Evolutionary conservation across 1,140 invertebrate genomes (phyloP).

Genomic region (Tenebrio molitor): DNA sequence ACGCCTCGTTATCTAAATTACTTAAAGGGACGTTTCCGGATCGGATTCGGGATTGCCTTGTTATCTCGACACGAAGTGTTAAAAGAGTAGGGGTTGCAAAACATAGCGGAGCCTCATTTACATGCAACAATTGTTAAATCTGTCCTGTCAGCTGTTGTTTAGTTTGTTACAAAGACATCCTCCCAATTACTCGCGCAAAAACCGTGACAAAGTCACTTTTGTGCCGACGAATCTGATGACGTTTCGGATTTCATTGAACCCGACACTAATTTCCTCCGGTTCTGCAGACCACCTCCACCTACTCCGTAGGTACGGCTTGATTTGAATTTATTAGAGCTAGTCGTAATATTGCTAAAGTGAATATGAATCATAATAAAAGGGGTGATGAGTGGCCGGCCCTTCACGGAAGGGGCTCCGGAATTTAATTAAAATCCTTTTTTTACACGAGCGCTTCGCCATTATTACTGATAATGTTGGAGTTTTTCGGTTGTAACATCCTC

Average conservation of each 20-base stretch:
- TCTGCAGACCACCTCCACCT: background rate
- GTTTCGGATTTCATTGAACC: conserved; percentile 24
- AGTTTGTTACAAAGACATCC: conserved; percentile 35
- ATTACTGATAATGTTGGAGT: conserved; percentile 24
- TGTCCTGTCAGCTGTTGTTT: conserved; percentile 35
- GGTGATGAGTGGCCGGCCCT: conserved; percentile 17
- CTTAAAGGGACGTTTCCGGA: conserved; percentile 14
- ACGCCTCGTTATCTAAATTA: conserved; percentile 34
- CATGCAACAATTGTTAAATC: conserved; percentile 40
- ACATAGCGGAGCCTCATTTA: conserved; percentile 26
- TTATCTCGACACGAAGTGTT: conserved; percentile 16
- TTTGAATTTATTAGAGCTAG: conserved; percentile 21
- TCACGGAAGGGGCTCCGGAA: conserved; percentile 22
- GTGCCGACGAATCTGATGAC: conserved; percentile 27
- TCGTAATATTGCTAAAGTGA: conserved; percentile 33
- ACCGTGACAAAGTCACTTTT: conserved; percentile 37
- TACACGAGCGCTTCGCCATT: conserved; percentile 16
- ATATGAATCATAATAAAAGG: conserved; percentile 40
- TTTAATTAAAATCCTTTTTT: conserved; percentile 34
- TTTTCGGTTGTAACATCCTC: conserved; percentile 14
- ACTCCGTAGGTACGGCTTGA: background rate
- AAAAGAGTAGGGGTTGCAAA: conserved; percentile 35
- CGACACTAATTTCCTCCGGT: conserved; percentile 9
- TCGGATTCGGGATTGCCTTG: conserved; percentile 15
- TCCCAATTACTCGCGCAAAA: conserved; percentile 30